A percentile compares a stretch with the other conserved stretches of the same genome.
Evolutionary conservation across 2,888 invertebrate species (phyloP).

Genomic region (Drosophila limbata): DNA sequence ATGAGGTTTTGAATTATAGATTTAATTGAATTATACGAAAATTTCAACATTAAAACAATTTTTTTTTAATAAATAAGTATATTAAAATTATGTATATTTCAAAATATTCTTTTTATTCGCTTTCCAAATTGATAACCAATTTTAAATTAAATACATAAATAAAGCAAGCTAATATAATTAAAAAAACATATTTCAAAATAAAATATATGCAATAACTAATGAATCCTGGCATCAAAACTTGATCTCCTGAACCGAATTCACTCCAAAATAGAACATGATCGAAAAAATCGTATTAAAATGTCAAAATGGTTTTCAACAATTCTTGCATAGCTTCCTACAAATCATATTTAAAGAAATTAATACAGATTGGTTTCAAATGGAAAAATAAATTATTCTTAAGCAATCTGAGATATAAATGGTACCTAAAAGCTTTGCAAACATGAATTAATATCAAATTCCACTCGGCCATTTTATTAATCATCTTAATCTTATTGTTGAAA

Average conservation of each 20-base stretch:
- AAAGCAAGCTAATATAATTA: no score
- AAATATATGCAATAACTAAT: no score
- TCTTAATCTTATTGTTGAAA: constrained; percentile 1
- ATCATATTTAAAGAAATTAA: neutral
- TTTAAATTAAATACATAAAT: neutral
- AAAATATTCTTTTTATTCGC: neutral
- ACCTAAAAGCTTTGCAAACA: neutral
- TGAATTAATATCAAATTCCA: neutral
- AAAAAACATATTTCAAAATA: no score
- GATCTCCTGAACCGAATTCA: no score
- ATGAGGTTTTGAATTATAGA: no score
- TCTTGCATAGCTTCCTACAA: no score
- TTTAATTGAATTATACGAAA: neutral
- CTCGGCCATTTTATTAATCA: constrained; percentile 4
- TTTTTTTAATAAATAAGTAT: neutral
- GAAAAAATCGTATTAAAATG: neutral
- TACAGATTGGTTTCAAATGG: neutral
- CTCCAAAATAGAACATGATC: neutral
- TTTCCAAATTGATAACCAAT: neutral
- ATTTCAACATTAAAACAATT: neutral
- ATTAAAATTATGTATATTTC: neutral
- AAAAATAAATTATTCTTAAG: neutral
- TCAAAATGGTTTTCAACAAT: neutral
- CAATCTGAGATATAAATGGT: neutral
- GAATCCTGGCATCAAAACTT: no score